Base-by-base conservation (phyloP, 2,797 vertebrate species). In the Neoniphon sammara region DNA sequence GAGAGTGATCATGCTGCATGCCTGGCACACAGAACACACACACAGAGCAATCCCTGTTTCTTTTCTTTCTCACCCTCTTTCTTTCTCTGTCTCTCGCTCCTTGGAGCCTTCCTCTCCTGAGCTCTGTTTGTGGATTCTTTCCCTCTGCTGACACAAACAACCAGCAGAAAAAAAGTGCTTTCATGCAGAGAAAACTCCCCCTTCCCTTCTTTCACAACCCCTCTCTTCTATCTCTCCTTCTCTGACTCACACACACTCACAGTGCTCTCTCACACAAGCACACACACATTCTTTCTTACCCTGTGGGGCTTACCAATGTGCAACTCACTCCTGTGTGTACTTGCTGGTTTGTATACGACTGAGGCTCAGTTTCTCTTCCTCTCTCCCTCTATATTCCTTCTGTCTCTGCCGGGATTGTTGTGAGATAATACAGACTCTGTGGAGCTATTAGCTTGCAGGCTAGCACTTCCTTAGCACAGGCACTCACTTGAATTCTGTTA, bases 391-490 rank as follows among this genome's bases (percentile, higher is more conserved):
- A 15, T 39, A n/a, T 75, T n/a, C 52, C 68, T 60, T 47, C 11
- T 63, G 27, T 31, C 39, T 67, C 70, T 83, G 18, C 59, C 14
- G n/a, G 42, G 59, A 49, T 74, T 57, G 63, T 56, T 85, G 62
- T 57, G 11, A 69, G 73, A 44, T 39, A 64, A 77, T 59, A n/a
- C 70, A 39, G 20, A 81, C 52, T 57, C 73, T 72, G 50, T 67
- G 39, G 12, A 36, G 31, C 9, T 49, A 56, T 85, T 86, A 88
- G 85, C 83, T 81, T 36, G 50, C 52, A 68, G 56, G 81, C 83
- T 88, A 90, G 25, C 59, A 85, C 85, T 88, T 90, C 83, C 82
- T 39, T 84, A 90, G 87, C 90, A 77, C 63, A 49, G 17, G 7
- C 42, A 63, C 79, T 42, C 59, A 44, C 3, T 59, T 63, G 20